Evolutionary conservation across 2,888 invertebrate genomes (phyloP).

Genomic region (Tinea trinotella): DNA sequence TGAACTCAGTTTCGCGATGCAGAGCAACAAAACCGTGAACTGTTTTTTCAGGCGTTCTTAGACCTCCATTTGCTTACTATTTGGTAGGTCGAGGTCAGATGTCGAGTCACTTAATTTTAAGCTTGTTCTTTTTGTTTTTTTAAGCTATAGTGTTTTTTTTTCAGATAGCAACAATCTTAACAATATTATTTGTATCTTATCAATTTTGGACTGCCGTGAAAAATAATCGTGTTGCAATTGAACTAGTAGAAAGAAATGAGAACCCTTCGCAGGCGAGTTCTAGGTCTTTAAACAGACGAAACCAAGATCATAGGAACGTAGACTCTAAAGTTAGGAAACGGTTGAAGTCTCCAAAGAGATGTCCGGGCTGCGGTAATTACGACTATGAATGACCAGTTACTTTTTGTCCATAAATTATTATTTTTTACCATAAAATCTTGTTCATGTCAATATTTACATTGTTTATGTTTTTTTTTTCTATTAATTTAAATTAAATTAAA

Average conservation of each 20-base stretch:
- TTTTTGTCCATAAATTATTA: neutral
- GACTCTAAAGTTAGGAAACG: conserved; percentile 32
- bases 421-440: no score
- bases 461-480: no score
- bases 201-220: neutral
- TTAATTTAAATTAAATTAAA: no score
- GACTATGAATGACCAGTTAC: conserved; percentile 24
- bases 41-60: no score
- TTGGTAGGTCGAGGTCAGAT: no score
- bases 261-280: conserved; percentile 32
- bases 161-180: neutral
- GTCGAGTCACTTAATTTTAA: no score
- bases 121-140: neutral
- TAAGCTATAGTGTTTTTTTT: no score
- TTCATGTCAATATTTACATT: no score
- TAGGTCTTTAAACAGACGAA: conserved; percentile 26
- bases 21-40: no score
- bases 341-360: conserved; percentile 29
- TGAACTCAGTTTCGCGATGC: no score
- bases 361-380: conserved; percentile 38
- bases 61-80: no score
- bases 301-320: conserved; percentile 28
- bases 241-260: no score
- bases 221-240: neutral
- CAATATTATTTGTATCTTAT: neutral